phyloP scores from a whole-genome alignment of 2,113 vertebrate genomes.

The Motacilla alba region DNA sequence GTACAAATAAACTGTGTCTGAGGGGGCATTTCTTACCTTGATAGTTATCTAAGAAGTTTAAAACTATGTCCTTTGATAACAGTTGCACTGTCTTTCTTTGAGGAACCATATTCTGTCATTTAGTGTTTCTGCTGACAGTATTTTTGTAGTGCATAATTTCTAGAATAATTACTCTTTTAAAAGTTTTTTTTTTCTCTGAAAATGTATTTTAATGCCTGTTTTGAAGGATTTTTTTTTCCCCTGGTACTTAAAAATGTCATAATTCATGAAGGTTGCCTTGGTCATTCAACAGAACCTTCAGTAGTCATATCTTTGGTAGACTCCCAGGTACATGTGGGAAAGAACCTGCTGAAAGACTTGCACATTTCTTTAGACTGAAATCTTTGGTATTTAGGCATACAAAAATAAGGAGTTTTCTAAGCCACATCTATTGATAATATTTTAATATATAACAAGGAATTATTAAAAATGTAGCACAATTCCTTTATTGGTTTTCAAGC shows the following conservation, averaged over 20 bases:
- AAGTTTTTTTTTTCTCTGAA: background rate
- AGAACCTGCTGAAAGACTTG: background rate
- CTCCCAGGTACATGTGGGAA: background rate
- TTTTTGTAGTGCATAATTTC: background rate
- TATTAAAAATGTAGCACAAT: background rate
- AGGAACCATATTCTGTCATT: background rate
- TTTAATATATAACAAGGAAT: background rate
- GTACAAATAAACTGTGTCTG: background rate
- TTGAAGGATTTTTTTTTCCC: fast-evolving
- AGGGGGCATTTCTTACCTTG: conserved; percentile 1
- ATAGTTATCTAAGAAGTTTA: conserved; percentile 9
- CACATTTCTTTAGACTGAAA: background rate
- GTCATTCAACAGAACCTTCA: background rate
- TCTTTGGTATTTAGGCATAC: background rate
- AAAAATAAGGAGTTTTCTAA: background rate
- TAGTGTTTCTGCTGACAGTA: background rate
- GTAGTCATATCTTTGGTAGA: background rate
- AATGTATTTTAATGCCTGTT: background rate
- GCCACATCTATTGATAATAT: background rate
- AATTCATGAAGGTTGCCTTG: background rate
- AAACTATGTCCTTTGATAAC: background rate
- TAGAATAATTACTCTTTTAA: background rate
- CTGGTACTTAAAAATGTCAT: background rate
- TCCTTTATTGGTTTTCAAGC: background rate
- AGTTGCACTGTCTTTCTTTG: background rate